phyloP scores from a whole-genome alignment of 2,888 invertebrate species.

The Chymomyza amoena region DNA sequence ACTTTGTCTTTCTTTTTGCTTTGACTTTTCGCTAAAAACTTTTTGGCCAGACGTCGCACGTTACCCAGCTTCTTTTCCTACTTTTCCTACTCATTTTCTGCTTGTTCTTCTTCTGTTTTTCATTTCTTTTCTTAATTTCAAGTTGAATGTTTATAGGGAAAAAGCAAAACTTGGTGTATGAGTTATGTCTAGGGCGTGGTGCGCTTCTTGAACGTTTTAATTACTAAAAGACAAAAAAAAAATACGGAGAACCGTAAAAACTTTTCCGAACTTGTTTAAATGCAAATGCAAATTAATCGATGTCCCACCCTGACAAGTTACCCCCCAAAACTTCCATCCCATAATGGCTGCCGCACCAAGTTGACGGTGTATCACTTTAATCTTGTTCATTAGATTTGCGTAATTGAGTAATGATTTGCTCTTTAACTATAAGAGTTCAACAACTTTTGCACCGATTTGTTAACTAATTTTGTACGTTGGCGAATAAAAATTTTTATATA shows the following conservation, averaged over 20 bases:
- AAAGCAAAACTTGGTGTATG: background rate
- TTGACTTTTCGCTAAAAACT: slow-evolving; percentile 48
- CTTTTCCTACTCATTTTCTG: slow-evolving; percentile 28
- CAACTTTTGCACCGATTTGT: background rate
- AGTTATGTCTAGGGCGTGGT: slow-evolving; percentile 46
- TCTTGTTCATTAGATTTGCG: background rate
- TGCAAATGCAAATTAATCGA: slow-evolving; percentile 68
- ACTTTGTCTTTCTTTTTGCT: slow-evolving; percentile 63
- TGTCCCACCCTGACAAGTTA: slow-evolving; percentile 36
- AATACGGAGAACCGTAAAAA: background rate
- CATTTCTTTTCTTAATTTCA: slow-evolving; percentile 21
- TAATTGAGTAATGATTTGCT: background rate
- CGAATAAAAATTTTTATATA: background rate
- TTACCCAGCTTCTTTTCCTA: slow-evolving; percentile 34
- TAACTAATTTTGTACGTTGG: background rate
- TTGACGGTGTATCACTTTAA: background rate
- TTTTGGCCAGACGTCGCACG: background rate
- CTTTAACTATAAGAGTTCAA: background rate
- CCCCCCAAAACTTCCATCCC: background rate
- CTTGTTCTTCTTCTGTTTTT: slow-evolving; percentile 12
- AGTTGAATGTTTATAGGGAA: slow-evolving; percentile 44
- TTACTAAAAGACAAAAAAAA: slow-evolving; percentile 56
- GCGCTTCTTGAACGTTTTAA: slow-evolving; percentile 68
- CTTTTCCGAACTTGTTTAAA: slow-evolving; percentile 15
- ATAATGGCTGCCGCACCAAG: background rate